Conservation (phyloP, 37 sponge, comb jelly and placozoan genomes). For the Mnemiopsis leidyi region DNA sequence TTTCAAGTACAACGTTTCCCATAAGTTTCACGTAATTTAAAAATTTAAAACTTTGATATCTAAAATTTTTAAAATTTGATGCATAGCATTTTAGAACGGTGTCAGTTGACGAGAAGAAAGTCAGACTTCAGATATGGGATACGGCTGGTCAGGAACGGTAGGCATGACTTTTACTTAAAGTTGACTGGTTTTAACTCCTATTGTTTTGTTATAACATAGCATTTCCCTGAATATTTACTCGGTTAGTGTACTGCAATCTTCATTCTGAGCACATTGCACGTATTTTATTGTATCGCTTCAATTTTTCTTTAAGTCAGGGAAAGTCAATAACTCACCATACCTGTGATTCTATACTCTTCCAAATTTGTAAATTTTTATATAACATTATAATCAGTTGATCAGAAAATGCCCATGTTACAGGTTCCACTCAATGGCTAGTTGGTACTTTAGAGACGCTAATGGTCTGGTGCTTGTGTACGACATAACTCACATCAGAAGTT, state of each 20-base stretch:
- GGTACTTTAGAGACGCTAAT: constrained; percentile 58
- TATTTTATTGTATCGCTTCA: too few relatives aligned
- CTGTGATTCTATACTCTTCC: too few relatives aligned
- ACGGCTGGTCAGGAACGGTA: constrained; percentile 46
- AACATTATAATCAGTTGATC: not conserved
- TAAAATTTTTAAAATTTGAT: too few relatives aligned
- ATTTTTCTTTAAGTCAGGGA: too few relatives aligned
- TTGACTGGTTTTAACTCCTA: not conserved
- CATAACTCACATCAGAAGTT: constrained; percentile 23
- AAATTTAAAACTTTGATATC: too few relatives aligned
- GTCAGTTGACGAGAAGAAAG: not conserved
- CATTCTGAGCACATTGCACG: too few relatives aligned
- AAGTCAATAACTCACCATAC: too few relatives aligned
- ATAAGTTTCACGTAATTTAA: too few relatives aligned
- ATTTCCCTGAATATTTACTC: too few relatives aligned
- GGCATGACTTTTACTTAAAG: not conserved
- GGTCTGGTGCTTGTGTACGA: constrained; percentile 55
- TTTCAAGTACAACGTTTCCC: too few relatives aligned
- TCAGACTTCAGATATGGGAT: constrained; percentile 41
- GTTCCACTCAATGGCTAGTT: constrained; percentile 62
- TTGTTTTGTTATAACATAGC: too few relatives aligned
- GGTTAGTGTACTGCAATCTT: too few relatives aligned
- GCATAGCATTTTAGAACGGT: constrained; percentile 11
- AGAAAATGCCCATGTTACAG: not conserved
- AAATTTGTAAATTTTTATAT: not conserved